These are phyloP conservation scores for Discoglossus pictus DNA, from an alignment of 2,797 vertebrate genomes.

Conservation along the genomic window DNA sequence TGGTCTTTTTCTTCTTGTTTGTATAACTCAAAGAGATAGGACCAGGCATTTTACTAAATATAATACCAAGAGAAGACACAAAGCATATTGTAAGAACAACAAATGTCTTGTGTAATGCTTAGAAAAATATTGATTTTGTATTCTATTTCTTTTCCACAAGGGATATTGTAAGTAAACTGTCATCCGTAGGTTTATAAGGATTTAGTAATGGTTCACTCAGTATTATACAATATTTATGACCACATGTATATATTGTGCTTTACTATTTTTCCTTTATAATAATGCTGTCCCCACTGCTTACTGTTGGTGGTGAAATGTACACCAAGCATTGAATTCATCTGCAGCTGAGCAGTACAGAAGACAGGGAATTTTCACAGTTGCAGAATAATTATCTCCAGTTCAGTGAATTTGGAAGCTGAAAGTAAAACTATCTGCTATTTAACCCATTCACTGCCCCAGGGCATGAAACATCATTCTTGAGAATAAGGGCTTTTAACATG, in stretches of 20 bases:
- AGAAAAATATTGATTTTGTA: conserved; percentile 43
- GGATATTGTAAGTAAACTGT: conserved; percentile 38
- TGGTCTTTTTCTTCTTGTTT: neutral
- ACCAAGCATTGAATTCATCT: conserved; percentile 31
- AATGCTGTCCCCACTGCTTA: conserved; percentile 15
- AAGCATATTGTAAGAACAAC: conserved; percentile 22
- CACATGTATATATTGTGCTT: conserved; percentile 6
- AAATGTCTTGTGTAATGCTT: conserved; percentile 41
- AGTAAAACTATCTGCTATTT: conserved; percentile 49
- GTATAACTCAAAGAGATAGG: neutral
- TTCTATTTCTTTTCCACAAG: conserved; percentile 37
- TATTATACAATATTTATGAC: conserved; percentile 37
- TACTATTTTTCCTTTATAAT: conserved; percentile 1
- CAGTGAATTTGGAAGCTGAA: conserved; percentile 44
- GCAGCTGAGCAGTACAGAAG: conserved; percentile 37
- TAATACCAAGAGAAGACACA: conserved; percentile 31
- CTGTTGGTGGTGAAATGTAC: conserved; percentile 27
- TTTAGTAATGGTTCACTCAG: conserved; percentile 34
- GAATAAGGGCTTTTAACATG: conserved; percentile 35
- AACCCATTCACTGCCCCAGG: conserved; percentile 43
- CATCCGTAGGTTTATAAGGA: conserved; percentile 15
- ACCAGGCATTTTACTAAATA: conserved; percentile 15
- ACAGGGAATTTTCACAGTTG: conserved; percentile 46
- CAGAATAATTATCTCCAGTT: conserved; percentile 49
- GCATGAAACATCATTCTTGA: conserved; percentile 15